Evolutionary conservation across 37 sponge, comb jelly and placozoan genomes (phyloP).

Genomic region (Hexactinellida sp.): DNA sequence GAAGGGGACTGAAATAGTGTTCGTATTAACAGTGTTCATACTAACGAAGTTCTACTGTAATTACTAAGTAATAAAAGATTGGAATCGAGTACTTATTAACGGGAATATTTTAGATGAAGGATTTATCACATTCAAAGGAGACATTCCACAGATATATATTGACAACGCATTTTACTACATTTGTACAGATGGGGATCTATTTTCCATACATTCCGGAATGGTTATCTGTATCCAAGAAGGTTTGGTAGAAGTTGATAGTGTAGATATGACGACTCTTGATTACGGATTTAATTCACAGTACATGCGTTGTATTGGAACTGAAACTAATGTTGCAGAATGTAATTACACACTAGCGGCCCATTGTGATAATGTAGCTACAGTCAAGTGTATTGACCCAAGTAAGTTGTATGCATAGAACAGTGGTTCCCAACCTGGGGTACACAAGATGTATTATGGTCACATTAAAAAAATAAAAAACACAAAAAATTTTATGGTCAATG

Average conservation of each 20-base stretch:
- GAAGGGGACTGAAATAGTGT: too few species aligned
- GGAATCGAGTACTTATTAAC: too few species aligned
- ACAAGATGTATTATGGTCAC: too few species aligned
- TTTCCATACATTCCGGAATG: background rate
- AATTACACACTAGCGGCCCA: background rate
- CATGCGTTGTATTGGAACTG: background rate
- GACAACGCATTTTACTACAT: background rate
- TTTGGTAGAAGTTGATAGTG: background rate
- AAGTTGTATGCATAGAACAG: background rate
- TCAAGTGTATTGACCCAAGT: constrained; percentile 5
- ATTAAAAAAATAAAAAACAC: too few species aligned
- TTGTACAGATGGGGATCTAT: background rate
- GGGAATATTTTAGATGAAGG: constrained; percentile 3
- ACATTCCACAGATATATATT: background rate
- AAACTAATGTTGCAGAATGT: background rate
- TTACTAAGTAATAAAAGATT: too few species aligned
- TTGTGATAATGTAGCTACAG: background rate
- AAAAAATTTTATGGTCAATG: too few species aligned
- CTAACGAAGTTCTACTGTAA: too few species aligned
- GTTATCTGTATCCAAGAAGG: background rate
- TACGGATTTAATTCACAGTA: too few species aligned
- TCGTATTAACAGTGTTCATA: too few species aligned
- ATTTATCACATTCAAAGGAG: background rate
- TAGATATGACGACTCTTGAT: background rate
- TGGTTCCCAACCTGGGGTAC: too few species aligned